phyloP scores from a whole-genome alignment of 2,888 invertebrate species.

The Leucophenga montana region DNA sequence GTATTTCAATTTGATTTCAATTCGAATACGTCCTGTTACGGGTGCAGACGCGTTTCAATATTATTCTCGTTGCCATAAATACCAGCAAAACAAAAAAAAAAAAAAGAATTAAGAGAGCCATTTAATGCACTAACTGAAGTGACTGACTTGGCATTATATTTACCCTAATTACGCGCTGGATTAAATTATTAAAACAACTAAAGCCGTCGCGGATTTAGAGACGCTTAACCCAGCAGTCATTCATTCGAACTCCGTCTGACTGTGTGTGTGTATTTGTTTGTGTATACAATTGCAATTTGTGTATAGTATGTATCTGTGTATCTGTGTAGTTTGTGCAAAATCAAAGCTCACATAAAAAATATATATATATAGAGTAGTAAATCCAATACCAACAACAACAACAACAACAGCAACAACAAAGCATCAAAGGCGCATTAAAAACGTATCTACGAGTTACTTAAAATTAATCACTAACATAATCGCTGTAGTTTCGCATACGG shows the following conservation, averaged over 20 bases:
- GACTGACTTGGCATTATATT: slow-evolving; percentile 43
- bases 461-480: slow-evolving; percentile 66
- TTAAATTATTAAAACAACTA: slow-evolving; percentile 70
- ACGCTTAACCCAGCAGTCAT: background rate
- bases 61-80: slow-evolving; percentile 49
- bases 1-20: slow-evolving; percentile 66
- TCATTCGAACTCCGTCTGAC: background rate
- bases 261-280: background rate
- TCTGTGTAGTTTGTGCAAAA: background rate
- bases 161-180: slow-evolving; percentile 70
- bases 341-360: background rate
- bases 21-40: slow-evolving; percentile 69
- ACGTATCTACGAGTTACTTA: slow-evolving; percentile 67
- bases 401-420: slow-evolving; percentile 19
- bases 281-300: slow-evolving; percentile 1
- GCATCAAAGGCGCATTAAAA: slow-evolving; percentile 62
- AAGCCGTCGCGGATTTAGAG: slow-evolving; percentile 66
- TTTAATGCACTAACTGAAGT: slow-evolving; percentile 30
- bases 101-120: slow-evolving; percentile 28
- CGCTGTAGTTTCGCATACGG: slow-evolving; percentile 57
- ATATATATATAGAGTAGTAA: slow-evolving; percentile 3
- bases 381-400: background rate
- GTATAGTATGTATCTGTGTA: slow-evolving; percentile 34
- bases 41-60: slow-evolving; percentile 68
- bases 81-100: slow-evolving; percentile 28